Evolutionary conservation across 2,113 vertebrate genomes (phyloP), one percentile per base, ranked within the genome.

Genomic region (Misgurnus anguillicaudatus): DNA sequence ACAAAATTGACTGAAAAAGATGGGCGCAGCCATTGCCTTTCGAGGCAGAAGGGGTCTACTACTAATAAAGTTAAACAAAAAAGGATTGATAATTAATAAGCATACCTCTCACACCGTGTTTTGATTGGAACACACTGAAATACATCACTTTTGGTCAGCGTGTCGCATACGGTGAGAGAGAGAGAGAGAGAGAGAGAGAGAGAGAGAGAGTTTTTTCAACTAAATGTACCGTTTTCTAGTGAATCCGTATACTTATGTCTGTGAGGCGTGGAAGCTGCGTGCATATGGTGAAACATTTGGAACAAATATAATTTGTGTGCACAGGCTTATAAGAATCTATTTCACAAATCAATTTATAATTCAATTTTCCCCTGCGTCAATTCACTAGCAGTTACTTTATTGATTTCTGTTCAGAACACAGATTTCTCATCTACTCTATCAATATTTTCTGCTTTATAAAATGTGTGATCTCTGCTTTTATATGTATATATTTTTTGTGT

Each of bases 281-380:
- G 69, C 81, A 82, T 82, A 82, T 82, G 80, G 80, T 72, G 80
- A 76, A 75, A 82, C 68, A 69, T 77, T 77, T 81, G 66, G 66
- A 77, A 77, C 61, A 77, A 71, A 77, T 77, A 65, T 13, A 82
- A 82, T 60, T 66, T 74, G 51, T 42, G 68, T 19, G 61, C 16
- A 10, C 80, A 62, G 77, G 53, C 67, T 82, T 78, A 67, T 38
- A 64, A 81, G 65, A 55, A 76, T 80, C 67, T 77, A 65, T 73
- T 77, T 11, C 62, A 9, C 55, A 77, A 51, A 80, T 83, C 63
- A 62, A 84, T 78, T 77, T 78, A 68, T 55, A 67, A 77, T 84
- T 77, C 21, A 48, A 66, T 80, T 77, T 66, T 21, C 38, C 53
- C 55, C 68, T 4, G 21, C 41, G 69, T 78, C 68, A 80, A 38